Evolutionary conservation across 2,888 invertebrate genomes (phyloP).

Genomic region (Acleris laterana): DNA sequence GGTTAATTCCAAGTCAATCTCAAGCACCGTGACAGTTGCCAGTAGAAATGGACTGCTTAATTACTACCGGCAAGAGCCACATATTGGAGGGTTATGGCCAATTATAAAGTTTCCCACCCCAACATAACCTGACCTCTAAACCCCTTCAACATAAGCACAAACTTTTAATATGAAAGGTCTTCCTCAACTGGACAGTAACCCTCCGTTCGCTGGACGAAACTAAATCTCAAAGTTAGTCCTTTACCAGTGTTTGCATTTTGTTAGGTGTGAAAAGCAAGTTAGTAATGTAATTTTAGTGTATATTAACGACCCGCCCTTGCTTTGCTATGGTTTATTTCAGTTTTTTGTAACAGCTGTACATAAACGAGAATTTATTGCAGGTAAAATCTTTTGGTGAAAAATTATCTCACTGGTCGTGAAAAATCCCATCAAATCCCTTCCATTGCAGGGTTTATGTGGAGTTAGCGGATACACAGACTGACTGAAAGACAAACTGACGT

Average conservation of each 20-base stretch:
- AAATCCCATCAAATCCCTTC: no score
- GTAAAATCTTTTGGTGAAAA: no score
- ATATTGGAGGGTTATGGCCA: slow-evolving; percentile 73
- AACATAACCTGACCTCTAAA: slow-evolving; percentile 47
- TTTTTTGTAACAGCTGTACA: no score
- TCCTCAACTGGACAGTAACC: slow-evolving; percentile 49
- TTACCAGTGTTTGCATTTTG: slow-evolving; percentile 61
- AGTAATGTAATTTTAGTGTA: slow-evolving; percentile 46
- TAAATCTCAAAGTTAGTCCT: slow-evolving; percentile 72
- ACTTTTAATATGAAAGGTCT: slow-evolving; percentile 43
- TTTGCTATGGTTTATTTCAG: no score
- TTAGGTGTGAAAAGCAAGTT: slow-evolving; percentile 56
- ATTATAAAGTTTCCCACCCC: slow-evolving; percentile 77
- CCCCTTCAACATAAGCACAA: slow-evolving; percentile 28
- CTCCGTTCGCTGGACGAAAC: slow-evolving; percentile 70
- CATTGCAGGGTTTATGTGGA: no score
- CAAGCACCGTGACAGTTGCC: slow-evolving; percentile 48
- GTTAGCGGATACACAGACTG: no score
- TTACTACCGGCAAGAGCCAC: slow-evolving; percentile 66
- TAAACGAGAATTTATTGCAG: no score
- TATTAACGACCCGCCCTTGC: background rate
- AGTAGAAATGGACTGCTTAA: slow-evolving; percentile 68
- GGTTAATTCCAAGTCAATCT: slow-evolving; percentile 36
- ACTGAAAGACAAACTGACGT: no score
- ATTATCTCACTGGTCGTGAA: no score